Evolutionary conservation across 2,888 invertebrate genomes (phyloP), one percentile per base, ranked within the genome.

Genomic region (Anodontia alba): DNA sequence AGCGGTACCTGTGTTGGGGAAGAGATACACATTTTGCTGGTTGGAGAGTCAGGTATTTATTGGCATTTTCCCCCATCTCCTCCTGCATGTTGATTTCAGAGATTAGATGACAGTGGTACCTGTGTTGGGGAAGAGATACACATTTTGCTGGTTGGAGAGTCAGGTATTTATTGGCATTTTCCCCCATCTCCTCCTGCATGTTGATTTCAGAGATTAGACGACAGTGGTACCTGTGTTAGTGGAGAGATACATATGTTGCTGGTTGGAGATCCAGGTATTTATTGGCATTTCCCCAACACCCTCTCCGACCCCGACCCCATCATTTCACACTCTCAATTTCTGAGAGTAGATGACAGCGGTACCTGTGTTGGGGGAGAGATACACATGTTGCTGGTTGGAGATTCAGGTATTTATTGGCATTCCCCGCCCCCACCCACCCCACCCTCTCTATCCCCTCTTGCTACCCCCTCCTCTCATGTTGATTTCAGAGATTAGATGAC

Each of bases 181-280:
- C n/a, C n/a, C 10, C 70, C 3, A n/a, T 29, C 20, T 7, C 20
- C 62, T 20, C 62, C 12, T 17, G 62, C 23, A n/a, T 57, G 15
- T 73, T n/a, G 73, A 62, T 88, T 88, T 17, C 85, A 94, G 91
- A 92, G 94, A 81, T 88, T 93, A 20, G 95, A 95, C 90, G 93
- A 93, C 26, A 91, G 92, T 89, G 96, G 96, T 20, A 95, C 95
- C 8, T 94, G 95, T 87, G 95, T 96, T 20, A 93, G 98, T 81
- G 97, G 97, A 1, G 97, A 98, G 92, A 96, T 97, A 29, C 98
- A 98, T 95, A 95, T 98, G 83, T 95, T 98, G 73, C 94, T 98
- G 33, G 97, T 98, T 31, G 98, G 98, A 5, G 98, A 98, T 95
- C 95, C 95, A 83, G 95, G 95, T 94, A 84, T 73, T 2, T 66